Evolutionary conservation across 1,140 invertebrate species (phyloP), one percentile per base, ranked within the genome.

Genomic region (Neodiprion virginianus): DNA sequence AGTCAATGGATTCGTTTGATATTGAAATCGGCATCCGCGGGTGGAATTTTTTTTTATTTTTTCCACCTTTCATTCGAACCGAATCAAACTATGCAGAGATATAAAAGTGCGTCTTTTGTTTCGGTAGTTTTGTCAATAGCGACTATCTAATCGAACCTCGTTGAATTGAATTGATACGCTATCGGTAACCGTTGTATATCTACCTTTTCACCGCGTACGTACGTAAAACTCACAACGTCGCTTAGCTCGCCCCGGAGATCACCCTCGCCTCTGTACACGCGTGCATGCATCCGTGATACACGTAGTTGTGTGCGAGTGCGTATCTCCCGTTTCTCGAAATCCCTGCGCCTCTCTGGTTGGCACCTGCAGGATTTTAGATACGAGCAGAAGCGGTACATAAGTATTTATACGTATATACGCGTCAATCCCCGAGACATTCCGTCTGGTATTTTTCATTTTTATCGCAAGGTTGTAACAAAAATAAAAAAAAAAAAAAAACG

Each of bases 81-180:
- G 28, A 40, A 40, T 40, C 28, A 5, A 1, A 40, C 28, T 40
- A 61, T 12, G 53, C 5, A 17, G 53, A 61, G 53, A 61, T 14
- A 5, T 61, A 61, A 61, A 61, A 61, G 53, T 61, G 53, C 66
- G 50, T 73, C 14, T 21, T 23, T 68, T 53, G 73, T 74, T 74
- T 74, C 50, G 69, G 73, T 71, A 28, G 67, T 71, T 74, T 69
- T 23, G 69, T 74, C 73, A 74, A 74, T 74, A 71, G 73, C 73
- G 53, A 74, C 73, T 74, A 74, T 74, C 73, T 74, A 74, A 74
- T 74, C 73, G 68, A 53, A 50, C 28, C 28, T 40, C 7, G 67
- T 21, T 69, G 67, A 69, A 69, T 69, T 69, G 67, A 69, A 69
- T 69, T 69, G 67, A 69, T 69, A 47, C 40, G 67, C 14, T 69